phyloP scores from a whole-genome alignment of 2,113 vertebrate species.

The Pteronura brasiliensis region DNA sequence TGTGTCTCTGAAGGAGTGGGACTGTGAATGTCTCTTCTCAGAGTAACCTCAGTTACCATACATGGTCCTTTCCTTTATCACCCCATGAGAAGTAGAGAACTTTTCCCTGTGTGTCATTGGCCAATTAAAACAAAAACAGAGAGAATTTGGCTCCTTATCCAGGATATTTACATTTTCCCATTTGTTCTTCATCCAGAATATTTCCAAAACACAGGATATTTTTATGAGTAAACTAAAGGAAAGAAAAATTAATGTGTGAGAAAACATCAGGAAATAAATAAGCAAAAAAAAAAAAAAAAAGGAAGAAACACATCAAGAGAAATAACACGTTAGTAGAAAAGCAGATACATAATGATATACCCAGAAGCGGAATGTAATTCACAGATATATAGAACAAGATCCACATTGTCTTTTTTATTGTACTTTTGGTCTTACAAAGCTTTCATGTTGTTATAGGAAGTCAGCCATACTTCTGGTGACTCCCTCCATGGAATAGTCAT shows the following conservation, averaged over 20 bases:
- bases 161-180: neutral
- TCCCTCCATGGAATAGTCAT: neutral
- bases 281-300: neutral
- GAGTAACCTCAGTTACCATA: neutral
- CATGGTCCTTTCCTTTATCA: neutral
- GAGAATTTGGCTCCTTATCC: neutral
- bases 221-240: slow-evolving; percentile 15
- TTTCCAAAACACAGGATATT: neutral
- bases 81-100: neutral
- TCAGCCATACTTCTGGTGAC: neutral
- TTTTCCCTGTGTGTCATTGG: neutral
- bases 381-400: neutral
- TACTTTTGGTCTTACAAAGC: neutral
- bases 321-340: neutral
- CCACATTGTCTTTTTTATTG: neutral
- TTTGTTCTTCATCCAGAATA: neutral
- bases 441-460: neutral
- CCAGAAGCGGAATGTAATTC: neutral
- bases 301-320: neutral
- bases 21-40: neutral
- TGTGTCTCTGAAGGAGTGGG: neutral
- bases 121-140: neutral
- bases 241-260: neutral
- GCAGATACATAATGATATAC: neutral
- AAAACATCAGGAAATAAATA: slow-evolving; percentile 1